phyloP scores from a whole-genome alignment of 2,888 invertebrate species.

The Polydrusus pterygomalis region DNA sequence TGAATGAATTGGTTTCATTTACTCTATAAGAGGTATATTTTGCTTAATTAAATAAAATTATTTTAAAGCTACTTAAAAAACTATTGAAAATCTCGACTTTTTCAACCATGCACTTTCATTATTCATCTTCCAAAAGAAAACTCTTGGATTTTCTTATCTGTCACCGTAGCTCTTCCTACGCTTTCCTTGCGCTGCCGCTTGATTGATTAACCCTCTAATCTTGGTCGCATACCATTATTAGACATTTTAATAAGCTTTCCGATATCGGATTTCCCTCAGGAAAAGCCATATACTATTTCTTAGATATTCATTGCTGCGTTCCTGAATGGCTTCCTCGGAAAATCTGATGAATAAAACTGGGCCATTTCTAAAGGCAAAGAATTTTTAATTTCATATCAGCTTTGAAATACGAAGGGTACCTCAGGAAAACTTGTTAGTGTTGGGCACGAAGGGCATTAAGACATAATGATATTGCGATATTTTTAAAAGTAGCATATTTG shows the following conservation, averaged over 20 bases:
- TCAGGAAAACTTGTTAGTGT: no score
- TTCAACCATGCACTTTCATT: conserved; percentile 1
- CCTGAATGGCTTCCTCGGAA: no score
- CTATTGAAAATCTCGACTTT: conserved; percentile 7
- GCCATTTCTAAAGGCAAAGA: no score
- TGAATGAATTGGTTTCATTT: no score
- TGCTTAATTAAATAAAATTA: background rate
- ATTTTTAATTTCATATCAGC: no score
- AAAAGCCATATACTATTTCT: conserved; percentile 19
- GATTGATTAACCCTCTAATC: conserved; percentile 31
- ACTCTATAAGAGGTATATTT: no score
- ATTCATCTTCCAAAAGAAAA: conserved; percentile 8
- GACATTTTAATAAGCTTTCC: conserved; percentile 29
- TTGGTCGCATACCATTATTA: conserved; percentile 23
- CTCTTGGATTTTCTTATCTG: conserved; percentile 17
- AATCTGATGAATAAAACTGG: no score
- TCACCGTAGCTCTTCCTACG: conserved; percentile 12
- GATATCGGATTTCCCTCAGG: conserved; percentile 25
- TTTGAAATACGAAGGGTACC: no score
- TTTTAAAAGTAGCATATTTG: no score
- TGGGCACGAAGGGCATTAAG: no score
- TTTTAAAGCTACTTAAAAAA: background rate
- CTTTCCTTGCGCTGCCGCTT: conserved; percentile 19
- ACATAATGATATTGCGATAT: no score
- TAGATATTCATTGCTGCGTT: background rate